These are phyloP conservation scores for Pterocles gutturalis DNA, from an alignment of 2,113 vertebrate genomes.

Conservation along the genomic window DNA sequence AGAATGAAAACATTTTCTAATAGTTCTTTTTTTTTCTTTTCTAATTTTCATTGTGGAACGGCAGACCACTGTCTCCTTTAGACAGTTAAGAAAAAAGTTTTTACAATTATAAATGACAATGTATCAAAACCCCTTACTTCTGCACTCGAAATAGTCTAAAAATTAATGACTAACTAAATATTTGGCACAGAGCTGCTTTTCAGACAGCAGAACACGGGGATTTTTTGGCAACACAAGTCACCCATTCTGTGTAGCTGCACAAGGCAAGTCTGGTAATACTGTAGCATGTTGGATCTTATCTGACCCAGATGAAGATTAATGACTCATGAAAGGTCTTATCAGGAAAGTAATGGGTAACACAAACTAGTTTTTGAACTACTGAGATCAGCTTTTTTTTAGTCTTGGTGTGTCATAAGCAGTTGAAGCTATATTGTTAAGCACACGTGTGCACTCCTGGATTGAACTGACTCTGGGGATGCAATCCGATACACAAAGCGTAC, in stretches of 20 bases:
- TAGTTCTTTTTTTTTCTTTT: not conserved
- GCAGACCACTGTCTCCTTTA: slow-evolving; percentile 7
- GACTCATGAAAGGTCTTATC: slow-evolving; percentile 55
- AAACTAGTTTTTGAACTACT: slow-evolving; percentile 41
- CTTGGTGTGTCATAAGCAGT: not conserved
- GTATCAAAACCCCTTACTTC: not conserved
- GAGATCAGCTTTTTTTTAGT: slow-evolving; percentile 43
- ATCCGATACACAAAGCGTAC: not conserved
- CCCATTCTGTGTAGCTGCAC: not conserved
- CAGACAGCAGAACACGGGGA: not conserved
- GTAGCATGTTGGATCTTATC: slow-evolving; percentile 3
- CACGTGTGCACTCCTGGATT: not conserved
- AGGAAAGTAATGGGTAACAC: slow-evolving; percentile 36
- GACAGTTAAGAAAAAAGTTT: not conserved
- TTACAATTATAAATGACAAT: slow-evolving; percentile 31
- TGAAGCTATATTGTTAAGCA: slow-evolving; percentile 1
- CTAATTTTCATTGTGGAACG: not conserved
- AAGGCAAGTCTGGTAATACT: not conserved
- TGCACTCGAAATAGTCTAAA: slow-evolving; percentile 39
- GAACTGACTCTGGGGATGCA: slow-evolving; percentile 38
- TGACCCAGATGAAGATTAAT: slow-evolving; percentile 40
- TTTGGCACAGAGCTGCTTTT: not conserved
- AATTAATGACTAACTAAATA: slow-evolving; percentile 43
- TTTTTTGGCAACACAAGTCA: slow-evolving; percentile 2
- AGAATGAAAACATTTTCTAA: not conserved